Base-by-base conservation (phyloP, 2,888 invertebrate genomes). In the Notocelia uddmanniana region DNA sequence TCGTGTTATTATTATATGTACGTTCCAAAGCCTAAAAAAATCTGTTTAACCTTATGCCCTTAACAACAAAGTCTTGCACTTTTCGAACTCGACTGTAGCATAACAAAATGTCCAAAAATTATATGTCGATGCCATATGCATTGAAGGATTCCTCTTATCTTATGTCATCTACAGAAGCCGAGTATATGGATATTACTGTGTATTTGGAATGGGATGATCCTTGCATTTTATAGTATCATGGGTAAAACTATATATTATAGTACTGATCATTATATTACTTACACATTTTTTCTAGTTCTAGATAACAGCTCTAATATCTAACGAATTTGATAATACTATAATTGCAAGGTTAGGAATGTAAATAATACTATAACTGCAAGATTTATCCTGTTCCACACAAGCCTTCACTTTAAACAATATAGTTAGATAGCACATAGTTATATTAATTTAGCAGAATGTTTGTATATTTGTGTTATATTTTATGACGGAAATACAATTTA, bases 401-500 rank as follows among this genome's bases (percentile, higher is more conserved):
- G 31, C 41, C 19, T 55, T 41, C 31, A 31, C 23, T 66, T 52
- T 21, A 58, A 69, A 55, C 34, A 52, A 64, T 59, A 59, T 59
- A 41, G 2, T 50, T 70, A 59, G 59, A 57, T 68, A 68, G 57
- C 72, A 72, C 60, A 68, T 62, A 72, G 37, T 68, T 67, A 62
- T 62, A 50, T 48, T 68, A 60, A 57, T 72, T 60, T 68, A 57
- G 60, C 68, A 57, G 48, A 73, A 69, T 58, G 55, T 72, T 72
- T 73, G 68, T 69, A 69, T 73, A 67, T 66, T 74, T 74, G 67
- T 75, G 60, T 71, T 77, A 77, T 77, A 78, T 79, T 77, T 77
- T 80, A 76, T 75, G 73, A 79, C 26, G 60, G 68, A 74, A 79
- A 78, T 79, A 77, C 70, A 78, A 74, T 77, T 80, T 79, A 79